Base-by-base conservation (phyloP, 2,888 invertebrate species). In the Drosophila limbata region DNA sequence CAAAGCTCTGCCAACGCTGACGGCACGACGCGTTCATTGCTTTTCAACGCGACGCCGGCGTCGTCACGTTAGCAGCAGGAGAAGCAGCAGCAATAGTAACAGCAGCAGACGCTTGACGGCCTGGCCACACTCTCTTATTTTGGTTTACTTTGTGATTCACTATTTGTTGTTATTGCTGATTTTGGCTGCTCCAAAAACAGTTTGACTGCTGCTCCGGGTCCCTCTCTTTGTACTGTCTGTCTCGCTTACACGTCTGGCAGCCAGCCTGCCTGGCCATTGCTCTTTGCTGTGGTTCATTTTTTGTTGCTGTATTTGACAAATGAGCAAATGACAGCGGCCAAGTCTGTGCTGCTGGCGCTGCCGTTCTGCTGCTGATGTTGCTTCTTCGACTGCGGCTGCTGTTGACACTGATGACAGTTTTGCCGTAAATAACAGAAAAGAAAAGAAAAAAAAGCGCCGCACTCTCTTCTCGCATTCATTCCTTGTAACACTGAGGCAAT, bases 281-380 rank as follows among this genome's bases (percentile, higher is more conserved):
- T 73, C 75, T 74, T 53, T 73, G 47, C 42, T 31, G 19, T 44
- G 45, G 15, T 51, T 55, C 17, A 37, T 19, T 13, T 63, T 17
- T 21, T 64, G 69, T 71, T 68, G 50, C 37, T 52, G 53, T 40
- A 19, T 42, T 60, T 83, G 86, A 81, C 85, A 81, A 81, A 85
- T 79, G 79, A 84, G 81, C 78, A 81, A 80, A 80, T 84, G 78
- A 84, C 81, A 73, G 61, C 63, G 81, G 40, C 78, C 81, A 73
- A 77, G 77, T 76, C 69, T 81, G 85, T 56, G 79, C 67, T 67
- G 45, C 28, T 33, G 51, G 52, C 52, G 69, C 50, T 65, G 74
- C 25, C n/a, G 5, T 50, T 37, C 48, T 28, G 59, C 51, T 60
- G 51, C 50, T 45, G 37, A 10, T 4, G 10, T 31, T 10, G 47